phyloP scores from a whole-genome alignment of 2,113 vertebrate species.

The Ploceus nigricollis region DNA sequence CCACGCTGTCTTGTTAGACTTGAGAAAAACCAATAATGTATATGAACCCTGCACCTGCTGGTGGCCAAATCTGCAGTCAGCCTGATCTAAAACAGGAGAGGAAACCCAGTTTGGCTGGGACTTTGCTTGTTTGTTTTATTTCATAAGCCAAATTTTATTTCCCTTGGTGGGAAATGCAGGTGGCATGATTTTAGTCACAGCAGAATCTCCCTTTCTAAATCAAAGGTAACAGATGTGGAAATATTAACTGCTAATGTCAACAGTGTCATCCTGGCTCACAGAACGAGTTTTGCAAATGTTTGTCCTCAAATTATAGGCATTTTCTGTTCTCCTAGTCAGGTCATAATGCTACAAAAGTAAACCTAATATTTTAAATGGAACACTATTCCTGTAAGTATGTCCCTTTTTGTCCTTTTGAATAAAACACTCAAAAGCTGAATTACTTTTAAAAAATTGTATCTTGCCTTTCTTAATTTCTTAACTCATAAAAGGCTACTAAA shows the following conservation, averaged over 20 bases:
- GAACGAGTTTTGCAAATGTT: not conserved
- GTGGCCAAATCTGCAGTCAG: not conserved
- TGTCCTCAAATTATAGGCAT: not conserved
- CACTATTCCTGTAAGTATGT: not conserved
- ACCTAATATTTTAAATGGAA: not conserved
- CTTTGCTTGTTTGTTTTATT: not conserved
- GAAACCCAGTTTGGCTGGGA: not conserved
- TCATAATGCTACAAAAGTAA: not conserved
- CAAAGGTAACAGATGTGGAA: not conserved
- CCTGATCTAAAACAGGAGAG: not conserved
- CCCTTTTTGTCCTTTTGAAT: not conserved
- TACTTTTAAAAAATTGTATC: fast-evolving
- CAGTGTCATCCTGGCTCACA: not conserved
- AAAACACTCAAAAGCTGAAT: not conserved
- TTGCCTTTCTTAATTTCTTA: not conserved
- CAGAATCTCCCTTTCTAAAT: not conserved
- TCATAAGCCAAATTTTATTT: not conserved
- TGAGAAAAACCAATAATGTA: not conserved
- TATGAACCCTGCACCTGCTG: not conserved
- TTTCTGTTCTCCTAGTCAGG: not conserved
- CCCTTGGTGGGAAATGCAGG: not conserved
- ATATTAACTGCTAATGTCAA: not conserved
- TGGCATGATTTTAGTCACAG: not conserved
- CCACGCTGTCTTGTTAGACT: not conserved
- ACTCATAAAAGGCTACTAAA: not conserved